Conservation (phyloP, 2,113 vertebrate genomes). For the Barbus barbus region DNA sequence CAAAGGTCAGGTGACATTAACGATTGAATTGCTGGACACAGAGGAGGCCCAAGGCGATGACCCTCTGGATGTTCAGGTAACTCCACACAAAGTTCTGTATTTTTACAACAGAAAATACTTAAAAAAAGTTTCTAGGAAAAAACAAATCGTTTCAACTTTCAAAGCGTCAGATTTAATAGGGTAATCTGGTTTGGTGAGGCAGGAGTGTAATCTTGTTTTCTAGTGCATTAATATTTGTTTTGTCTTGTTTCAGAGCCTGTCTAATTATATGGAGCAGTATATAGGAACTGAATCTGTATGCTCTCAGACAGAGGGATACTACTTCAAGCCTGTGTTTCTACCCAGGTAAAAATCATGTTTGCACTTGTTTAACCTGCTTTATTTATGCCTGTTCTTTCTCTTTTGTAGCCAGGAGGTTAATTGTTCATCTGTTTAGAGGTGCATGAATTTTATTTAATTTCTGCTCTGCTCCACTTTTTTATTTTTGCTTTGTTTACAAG, state of each 20-base stretch:
- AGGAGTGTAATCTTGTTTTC: neutral
- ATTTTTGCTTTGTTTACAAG: too few relatives aligned
- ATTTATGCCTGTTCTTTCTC: neutral
- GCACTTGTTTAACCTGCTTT: neutral
- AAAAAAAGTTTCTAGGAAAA: too few relatives aligned
- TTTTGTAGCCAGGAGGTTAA: neutral
- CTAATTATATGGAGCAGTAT: conserved; percentile 96
- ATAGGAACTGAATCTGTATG: conserved; percentile 85
- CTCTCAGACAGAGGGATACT: conserved; percentile 88
- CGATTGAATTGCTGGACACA: conserved; percentile 93
- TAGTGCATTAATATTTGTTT: neutral
- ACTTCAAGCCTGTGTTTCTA: conserved; percentile 93
- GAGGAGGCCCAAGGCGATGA: conserved; percentile 96
- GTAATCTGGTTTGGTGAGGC: neutral
- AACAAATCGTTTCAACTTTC: too few relatives aligned
- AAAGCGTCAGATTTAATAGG: neutral
- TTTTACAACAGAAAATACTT: neutral
- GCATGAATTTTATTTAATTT: too few relatives aligned
- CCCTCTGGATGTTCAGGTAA: conserved; percentile 91
- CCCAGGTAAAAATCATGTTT: conserved; percentile 80
- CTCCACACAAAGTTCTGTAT: neutral
- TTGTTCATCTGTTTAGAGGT: too few relatives aligned
- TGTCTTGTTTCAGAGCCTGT: conserved; percentile 80
- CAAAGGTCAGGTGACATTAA: conserved; percentile 93
- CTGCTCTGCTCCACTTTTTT: too few relatives aligned